Evolutionary conservation across 1,140 invertebrate genomes (phyloP).

Genomic region (Caenorhabditis inopinata): DNA sequence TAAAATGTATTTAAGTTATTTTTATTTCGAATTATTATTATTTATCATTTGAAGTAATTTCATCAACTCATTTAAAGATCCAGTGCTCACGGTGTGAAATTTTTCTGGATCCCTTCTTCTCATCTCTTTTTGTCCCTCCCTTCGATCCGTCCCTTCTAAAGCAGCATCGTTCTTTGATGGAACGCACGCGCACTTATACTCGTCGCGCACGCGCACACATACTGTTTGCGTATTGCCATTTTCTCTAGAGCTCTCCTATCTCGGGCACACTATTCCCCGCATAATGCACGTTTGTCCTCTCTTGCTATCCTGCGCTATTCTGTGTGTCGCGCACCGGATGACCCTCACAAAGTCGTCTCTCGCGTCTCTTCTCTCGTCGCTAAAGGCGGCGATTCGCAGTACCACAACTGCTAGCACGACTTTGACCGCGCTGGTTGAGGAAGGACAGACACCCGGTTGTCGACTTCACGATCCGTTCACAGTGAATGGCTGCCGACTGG

Average conservation of each 20-base stretch:
- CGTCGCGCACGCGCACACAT: constrained; percentile 21
- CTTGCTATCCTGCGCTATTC: background rate
- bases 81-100: no score
- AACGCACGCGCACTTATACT: constrained; percentile 33
- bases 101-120: background rate
- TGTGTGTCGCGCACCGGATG: background rate
- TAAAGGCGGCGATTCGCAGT: no score
- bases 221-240: constrained; percentile 25
- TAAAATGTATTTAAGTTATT: background rate
- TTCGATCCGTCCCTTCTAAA: background rate
- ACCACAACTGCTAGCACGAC: background rate
- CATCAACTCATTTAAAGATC: no score
- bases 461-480: background rate
- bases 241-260: background rate
- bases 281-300: background rate
- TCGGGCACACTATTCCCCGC: background rate
- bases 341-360: background rate
- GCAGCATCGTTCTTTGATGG: constrained; percentile 19
- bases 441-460: background rate
- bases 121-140: background rate
- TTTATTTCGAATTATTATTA: no score
- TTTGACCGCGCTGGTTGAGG: background rate
- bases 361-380: background rate
- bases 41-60: no score
- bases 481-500: background rate